Conservation (phyloP, 2,888 invertebrate species). For the Eutolmus rufibarbis region DNA sequence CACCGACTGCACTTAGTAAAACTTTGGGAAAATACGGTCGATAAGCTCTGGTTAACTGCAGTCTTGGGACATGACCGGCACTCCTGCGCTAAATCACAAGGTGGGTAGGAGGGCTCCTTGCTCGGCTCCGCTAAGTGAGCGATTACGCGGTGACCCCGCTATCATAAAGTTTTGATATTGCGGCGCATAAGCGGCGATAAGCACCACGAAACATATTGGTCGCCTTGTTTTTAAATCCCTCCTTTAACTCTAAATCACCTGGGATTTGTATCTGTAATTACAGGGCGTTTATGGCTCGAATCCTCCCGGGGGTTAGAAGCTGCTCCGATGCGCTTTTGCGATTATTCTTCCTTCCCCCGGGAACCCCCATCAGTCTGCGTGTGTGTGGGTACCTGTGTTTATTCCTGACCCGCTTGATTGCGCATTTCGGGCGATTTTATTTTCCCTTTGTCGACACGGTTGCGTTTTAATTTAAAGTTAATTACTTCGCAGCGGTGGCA, state of each 20-base stretch:
- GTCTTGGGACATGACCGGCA: background rate
- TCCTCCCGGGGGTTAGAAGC: background rate
- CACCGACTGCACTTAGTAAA: slow-evolving; percentile 21
- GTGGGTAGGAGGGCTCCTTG: background rate
- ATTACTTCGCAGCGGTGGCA: background rate
- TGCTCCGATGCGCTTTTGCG: background rate
- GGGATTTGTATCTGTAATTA: background rate
- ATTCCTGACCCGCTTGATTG: background rate
- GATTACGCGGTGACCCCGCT: background rate
- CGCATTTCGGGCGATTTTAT: background rate
- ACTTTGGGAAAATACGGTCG: slow-evolving; percentile 11
- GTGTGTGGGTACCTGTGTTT: background rate
- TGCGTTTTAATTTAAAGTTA: background rate
- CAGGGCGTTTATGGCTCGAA: background rate
- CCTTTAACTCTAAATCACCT: background rate
- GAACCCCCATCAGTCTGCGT: background rate
- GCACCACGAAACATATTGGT: background rate
- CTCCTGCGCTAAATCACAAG: background rate
- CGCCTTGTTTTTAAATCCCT: background rate
- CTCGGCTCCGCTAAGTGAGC: background rate
- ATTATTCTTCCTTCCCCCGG: background rate
- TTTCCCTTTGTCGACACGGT: background rate
- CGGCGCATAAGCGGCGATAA: background rate
- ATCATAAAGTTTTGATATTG: slow-evolving; percentile 24
- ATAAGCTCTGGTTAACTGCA: slow-evolving; percentile 24